Evolutionary conservation across 2,797 vertebrate species (phyloP).

Genomic region (Synanceia verrucosa): DNA sequence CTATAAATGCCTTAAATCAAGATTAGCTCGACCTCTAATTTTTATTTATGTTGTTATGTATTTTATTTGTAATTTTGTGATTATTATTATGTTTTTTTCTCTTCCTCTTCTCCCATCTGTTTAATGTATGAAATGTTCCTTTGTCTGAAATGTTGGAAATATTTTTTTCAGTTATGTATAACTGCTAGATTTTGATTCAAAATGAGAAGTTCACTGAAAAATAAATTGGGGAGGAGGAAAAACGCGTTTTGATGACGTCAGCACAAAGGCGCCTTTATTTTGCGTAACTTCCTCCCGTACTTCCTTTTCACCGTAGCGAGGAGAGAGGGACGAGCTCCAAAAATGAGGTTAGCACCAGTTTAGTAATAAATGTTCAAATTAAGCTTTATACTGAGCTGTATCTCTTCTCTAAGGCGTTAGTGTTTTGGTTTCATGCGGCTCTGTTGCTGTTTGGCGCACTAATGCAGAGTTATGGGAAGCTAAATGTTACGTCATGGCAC

Average conservation of each 20-base stretch:
- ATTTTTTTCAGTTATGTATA: too few relatives aligned
- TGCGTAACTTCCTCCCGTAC: conserved; percentile 60
- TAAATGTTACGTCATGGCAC: accelerated
- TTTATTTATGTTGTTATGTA: too few relatives aligned
- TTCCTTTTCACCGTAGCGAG: conserved; percentile 79
- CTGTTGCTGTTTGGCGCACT: accelerated
- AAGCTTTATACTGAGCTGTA: accelerated
- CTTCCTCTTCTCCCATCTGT: too few relatives aligned
- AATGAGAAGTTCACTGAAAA: too few relatives aligned
- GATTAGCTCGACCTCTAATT: too few relatives aligned
- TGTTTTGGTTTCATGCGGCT: accelerated
- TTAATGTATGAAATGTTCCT: neutral
- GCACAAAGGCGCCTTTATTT: conserved; percentile 49
- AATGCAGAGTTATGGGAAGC: neutral
- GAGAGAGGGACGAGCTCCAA: conserved; percentile 35
- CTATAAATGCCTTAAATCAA: too few relatives aligned
- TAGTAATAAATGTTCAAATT: neutral
- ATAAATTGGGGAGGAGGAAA: neutral
- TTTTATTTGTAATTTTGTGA: too few relatives aligned
- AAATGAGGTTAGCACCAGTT: conserved; percentile 77
- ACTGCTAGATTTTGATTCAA: too few relatives aligned
- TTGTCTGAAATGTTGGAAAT: too few relatives aligned
- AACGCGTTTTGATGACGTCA: conserved; percentile 27
- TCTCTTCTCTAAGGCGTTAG: accelerated
- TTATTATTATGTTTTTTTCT: too few relatives aligned